Base-by-base conservation (phyloP, 2,113 vertebrate genomes). In the Morone saxatilis region DNA sequence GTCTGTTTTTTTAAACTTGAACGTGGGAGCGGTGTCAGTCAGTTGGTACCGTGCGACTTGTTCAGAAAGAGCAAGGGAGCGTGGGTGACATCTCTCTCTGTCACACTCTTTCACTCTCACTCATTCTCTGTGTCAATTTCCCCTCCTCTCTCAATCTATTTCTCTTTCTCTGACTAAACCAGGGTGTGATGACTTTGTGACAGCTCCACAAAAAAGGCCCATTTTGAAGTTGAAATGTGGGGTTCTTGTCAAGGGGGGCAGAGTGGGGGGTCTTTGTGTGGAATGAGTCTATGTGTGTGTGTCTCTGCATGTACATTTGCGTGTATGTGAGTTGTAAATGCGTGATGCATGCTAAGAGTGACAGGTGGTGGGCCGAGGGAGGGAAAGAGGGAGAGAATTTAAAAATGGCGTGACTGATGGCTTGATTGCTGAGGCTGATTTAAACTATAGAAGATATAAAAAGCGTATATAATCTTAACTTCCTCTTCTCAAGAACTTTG, bases 81-180 rank as follows among this genome's bases (percentile, higher is more conserved):
- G 92, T 94, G 90, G 93, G 92, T 93, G 92, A 93, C 89, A 88
- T 77, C 78, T 87, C 83, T 79, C 81, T 90, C 82, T 71, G 80
- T 91, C 86, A 36, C 86, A 83, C 83, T 89, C 83, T 84, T 80
- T 91, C 91, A 76, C 89, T 86, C 84, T 91, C 81, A 79, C 81
- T 92, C 85, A 80, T 84, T 91, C 81, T 81, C 79, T 78, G 62
- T 86, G 85, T 92, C 89, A 85, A 74, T 84, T 76, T 74, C 77
- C 69, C 84, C 80, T 77, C 86, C 85, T 84, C 86, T 82, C 82
- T 71, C 86, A 80, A 81, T 91, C 79, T 86, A 70, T 76, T 84
- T 82, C 87, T 89, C 89, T 76, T 66, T 88, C 83, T 91, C 71
- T 88, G 84, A 90, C 91, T 87, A 87, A 88, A 86, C 77, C 78